Conservation (phyloP, 2,888 invertebrate genomes). For the Caenorhabditis virilis region DNA sequence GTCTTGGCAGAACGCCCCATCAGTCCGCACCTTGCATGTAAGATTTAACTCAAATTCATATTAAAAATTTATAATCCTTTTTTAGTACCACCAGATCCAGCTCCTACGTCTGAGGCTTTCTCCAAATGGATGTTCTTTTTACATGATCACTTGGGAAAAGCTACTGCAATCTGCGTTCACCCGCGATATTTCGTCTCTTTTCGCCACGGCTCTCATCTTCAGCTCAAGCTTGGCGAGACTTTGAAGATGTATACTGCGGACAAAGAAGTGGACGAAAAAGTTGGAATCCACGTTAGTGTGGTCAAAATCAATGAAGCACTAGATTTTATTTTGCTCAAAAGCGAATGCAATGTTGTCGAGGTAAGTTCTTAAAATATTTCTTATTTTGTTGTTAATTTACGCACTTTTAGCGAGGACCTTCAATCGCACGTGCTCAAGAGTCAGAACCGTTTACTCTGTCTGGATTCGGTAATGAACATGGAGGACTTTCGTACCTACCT, state of each 20-base stretch:
- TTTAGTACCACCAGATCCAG: conserved; percentile 42
- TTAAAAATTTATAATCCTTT: conserved; percentile 29
- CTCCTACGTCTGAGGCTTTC: conserved; percentile 34
- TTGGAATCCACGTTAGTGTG: conserved; percentile 29
- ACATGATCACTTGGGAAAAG: conserved; percentile 20
- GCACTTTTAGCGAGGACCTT: conserved; percentile 36
- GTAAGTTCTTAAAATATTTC: conserved; percentile 41
- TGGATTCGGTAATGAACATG: conserved; percentile 35
- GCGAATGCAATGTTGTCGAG: conserved; percentile 34
- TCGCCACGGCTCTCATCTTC: conserved; percentile 33
- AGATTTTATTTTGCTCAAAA: conserved; percentile 38
- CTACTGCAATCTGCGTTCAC: conserved; percentile 33
- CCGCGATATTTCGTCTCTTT: conserved; percentile 40
- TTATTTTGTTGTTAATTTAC: conserved; percentile 44
- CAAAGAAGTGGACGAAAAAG: conserved; percentile 20
- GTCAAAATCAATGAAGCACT: conserved; percentile 41
- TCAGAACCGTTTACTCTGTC: conserved; percentile 27
- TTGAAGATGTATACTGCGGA: conserved; percentile 22
- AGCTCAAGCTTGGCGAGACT: conserved; percentile 33
- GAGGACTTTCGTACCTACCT: conserved; percentile 23
- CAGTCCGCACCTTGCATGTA: conserved; percentile 8
- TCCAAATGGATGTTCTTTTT: conserved; percentile 37
- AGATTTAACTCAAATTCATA: conserved; percentile 26
- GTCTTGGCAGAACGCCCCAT: neutral
- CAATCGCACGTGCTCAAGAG: conserved; percentile 25